Evolutionary conservation across 2,113 vertebrate species (phyloP).

Genomic region (Spheniscus mendiculus): DNA sequence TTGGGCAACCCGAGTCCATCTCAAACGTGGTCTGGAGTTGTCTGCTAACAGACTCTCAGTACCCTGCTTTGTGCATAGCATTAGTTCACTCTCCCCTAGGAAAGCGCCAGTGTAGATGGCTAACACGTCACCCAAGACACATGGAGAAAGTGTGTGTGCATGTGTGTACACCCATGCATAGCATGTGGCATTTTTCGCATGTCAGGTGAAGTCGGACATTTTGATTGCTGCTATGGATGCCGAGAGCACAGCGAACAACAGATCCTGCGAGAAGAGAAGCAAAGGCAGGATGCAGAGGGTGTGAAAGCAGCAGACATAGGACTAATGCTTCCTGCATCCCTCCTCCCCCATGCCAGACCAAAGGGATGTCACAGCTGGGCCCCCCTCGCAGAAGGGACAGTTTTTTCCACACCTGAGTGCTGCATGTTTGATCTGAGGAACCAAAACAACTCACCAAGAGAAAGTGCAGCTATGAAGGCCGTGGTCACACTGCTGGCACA

Average conservation of each 20-base stretch:
- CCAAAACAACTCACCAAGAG: constrained; percentile 80
- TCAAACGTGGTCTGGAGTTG: rapidly evolving
- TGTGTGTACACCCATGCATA: neutral
- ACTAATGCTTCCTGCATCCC: neutral
- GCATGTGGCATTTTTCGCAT: neutral
- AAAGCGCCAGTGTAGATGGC: neutral
- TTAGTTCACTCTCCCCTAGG: neutral
- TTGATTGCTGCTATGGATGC: neutral
- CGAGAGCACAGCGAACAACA: neutral
- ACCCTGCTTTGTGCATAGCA: neutral
- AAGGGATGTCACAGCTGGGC: neutral
- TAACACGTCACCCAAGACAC: neutral
- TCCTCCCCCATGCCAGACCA: neutral
- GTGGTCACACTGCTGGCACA: constrained; percentile 93
- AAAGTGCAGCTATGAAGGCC: constrained; percentile 89
- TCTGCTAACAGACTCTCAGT: neutral
- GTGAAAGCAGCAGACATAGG: neutral
- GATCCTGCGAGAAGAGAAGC: neutral
- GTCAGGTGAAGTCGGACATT: neutral
- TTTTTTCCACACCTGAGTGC: neutral
- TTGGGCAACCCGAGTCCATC: neutral
- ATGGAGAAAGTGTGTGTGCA: rapidly evolving
- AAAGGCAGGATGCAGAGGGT: neutral
- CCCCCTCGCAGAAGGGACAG: neutral
- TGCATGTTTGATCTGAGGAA: neutral